Percentiles rank a stretch among this genome's conserved stretches.
Conservation (phyloP, 2,113 vertebrate genomes). For the Amblyopsis rosae region DNA sequence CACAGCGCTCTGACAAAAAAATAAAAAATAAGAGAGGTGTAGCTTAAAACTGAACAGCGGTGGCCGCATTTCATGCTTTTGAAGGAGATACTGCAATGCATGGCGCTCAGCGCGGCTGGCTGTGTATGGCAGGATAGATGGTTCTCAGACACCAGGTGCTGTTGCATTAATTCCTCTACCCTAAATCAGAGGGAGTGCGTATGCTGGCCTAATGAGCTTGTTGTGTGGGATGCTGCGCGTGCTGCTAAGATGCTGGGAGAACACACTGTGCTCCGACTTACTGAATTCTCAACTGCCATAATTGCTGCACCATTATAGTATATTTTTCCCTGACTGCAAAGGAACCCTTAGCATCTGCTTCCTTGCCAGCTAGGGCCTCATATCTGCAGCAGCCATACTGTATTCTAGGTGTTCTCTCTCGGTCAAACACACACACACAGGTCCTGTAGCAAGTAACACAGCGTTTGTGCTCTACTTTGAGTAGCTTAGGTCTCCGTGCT, state of each 20-base stretch:
- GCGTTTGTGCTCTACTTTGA: constrained; percentile 63
- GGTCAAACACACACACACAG: constrained; percentile 45
- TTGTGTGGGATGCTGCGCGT: constrained; percentile 74
- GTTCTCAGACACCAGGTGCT: constrained; percentile 66
- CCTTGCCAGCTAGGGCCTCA: constrained; percentile 65
- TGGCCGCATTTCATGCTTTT: constrained; percentile 71
- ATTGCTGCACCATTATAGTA: constrained; percentile 70
- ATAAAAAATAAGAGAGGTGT: constrained; percentile 58
- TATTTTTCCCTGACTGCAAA: constrained; percentile 50
- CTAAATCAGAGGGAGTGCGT: constrained; percentile 72
- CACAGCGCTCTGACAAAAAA: constrained; percentile 77
- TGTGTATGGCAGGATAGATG: constrained; percentile 63
- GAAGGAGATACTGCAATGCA: constrained; percentile 68
- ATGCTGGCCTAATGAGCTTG: constrained; percentile 74
- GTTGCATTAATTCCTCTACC: constrained; percentile 70
- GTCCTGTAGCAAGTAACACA: constrained; percentile 31
- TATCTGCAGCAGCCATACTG: constrained; percentile 42
- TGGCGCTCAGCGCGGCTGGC: constrained; percentile 38
- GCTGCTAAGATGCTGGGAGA: constrained; percentile 66
- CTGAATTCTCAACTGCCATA: constrained; percentile 67
- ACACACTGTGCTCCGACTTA: constrained; percentile 62
- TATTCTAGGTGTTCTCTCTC: constrained; percentile 32
- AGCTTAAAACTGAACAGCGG: constrained; percentile 74
- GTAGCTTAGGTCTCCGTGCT: constrained; percentile 65
- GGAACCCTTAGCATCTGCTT: constrained; percentile 69